These are phyloP conservation scores for Grammomys surdaster DNA, from an alignment of 2,113 vertebrate genomes.

Conservation along the genomic window DNA sequence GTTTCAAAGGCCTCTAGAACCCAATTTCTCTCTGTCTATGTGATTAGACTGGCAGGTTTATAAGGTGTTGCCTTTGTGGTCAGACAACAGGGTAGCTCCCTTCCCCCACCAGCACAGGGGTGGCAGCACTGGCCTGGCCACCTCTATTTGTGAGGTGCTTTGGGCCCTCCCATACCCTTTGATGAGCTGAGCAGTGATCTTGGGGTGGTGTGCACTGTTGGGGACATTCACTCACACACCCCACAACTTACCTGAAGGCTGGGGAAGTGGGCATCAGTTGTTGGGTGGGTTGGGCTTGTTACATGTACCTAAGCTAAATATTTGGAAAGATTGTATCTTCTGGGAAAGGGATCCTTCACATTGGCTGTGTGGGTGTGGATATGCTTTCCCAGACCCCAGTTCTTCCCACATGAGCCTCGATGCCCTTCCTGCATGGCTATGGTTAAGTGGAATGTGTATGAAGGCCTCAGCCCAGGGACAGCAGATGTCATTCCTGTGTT, in stretches of 20 bases:
- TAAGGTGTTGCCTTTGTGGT: accelerated
- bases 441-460: accelerated
- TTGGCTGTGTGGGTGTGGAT: too few species aligned
- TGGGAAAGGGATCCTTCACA: accelerated
- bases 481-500: accelerated
- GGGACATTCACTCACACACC: not conserved
- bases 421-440: accelerated
- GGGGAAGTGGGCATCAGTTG: not conserved
- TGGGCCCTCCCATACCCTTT: accelerated
- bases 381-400: accelerated
- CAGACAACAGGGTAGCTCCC: accelerated
- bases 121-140: not conserved
- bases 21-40: accelerated
- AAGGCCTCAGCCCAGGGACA: not conserved
- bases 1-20: not conserved
- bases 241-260: not conserved
- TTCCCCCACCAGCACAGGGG: not conserved
- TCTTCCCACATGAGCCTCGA: not conserved
- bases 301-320: accelerated
- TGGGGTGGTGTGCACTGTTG: accelerated
- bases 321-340: accelerated
- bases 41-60: not conserved
- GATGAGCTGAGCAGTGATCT: not conserved
- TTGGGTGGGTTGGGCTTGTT: too few species aligned
- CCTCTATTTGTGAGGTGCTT: not conserved